Evolutionary conservation across 2,113 vertebrate species (phyloP).

Genomic region (Nanorana parkeri): DNA sequence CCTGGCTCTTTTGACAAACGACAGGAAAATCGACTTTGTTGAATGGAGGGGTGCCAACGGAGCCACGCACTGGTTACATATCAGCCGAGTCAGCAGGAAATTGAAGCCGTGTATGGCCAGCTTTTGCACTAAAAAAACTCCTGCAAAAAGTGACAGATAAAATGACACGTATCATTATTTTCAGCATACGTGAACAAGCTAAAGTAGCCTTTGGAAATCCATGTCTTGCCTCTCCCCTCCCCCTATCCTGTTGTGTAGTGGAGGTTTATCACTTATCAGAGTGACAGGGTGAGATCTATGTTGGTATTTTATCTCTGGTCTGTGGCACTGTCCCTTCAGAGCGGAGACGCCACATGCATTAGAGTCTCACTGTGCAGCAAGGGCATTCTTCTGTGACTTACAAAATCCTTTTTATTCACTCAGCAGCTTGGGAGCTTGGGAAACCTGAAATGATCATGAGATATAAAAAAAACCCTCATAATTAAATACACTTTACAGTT

Average conservation of each 20-base stretch:
- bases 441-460: background rate
- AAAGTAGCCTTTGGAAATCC: conserved; percentile 33
- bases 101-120: too few relatives aligned
- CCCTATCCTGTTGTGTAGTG: conserved; percentile 44
- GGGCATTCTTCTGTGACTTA: background rate
- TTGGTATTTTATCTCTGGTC: conserved; percentile 57
- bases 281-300: conserved; percentile 56
- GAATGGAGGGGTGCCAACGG: too few relatives aligned
- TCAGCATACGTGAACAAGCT: background rate
- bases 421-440: conserved; percentile 13
- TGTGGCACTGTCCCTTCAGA: conserved; percentile 46
- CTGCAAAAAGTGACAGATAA: background rate
- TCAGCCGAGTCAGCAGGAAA: too few relatives aligned
- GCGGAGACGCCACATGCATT: conserved; percentile 56
- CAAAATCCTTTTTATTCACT: conserved; percentile 21
- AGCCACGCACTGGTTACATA: too few relatives aligned
- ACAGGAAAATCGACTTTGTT: too few relatives aligned
- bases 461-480: too few relatives aligned
- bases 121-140: too few relatives aligned
- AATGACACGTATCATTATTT: conserved; percentile 4
- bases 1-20: too few relatives aligned
- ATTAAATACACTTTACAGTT: too few relatives aligned
- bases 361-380: conserved; percentile 28
- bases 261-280: conserved; percentile 53
- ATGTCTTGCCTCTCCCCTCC: conserved; percentile 44